Conservation (phyloP, 2,888 invertebrate genomes). For the Orthonevra nobilis region DNA sequence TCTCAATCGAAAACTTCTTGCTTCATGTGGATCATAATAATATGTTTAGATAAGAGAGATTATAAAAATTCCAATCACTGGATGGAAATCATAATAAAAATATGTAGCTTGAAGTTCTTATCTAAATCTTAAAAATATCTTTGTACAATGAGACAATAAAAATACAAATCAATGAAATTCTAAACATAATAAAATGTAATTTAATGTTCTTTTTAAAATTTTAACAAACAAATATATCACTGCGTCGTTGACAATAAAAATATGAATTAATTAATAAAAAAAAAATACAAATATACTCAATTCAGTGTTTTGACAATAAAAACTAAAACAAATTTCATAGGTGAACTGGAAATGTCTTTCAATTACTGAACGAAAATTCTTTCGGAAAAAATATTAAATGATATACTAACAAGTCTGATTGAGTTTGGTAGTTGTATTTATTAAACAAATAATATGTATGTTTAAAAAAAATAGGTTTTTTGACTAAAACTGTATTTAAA, state of each 20-base stretch:
- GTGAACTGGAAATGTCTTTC: constrained; percentile 11
- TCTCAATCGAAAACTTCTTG: too few species aligned
- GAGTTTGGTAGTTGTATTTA: constrained; percentile 51
- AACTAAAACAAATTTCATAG: constrained; percentile 5
- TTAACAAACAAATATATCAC: constrained; percentile 46
- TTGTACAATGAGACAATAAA: constrained; percentile 42
- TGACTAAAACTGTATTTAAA: constrained; percentile 22
- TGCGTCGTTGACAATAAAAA: constrained; percentile 67
- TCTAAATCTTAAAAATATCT: too few species aligned
- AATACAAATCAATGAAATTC: too few species aligned
- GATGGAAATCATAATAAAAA: too few species aligned
- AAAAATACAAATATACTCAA: constrained; percentile 20
- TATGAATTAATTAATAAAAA: constrained; percentile 8
- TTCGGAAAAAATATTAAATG: background rate
- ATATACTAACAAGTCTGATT: constrained; percentile 44
- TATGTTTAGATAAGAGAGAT: too few species aligned
- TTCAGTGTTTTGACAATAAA: constrained; percentile 55
- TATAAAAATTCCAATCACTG: too few species aligned
- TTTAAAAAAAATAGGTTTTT: constrained; percentile 7
- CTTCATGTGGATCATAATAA: too few species aligned
- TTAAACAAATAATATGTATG: constrained; percentile 9
- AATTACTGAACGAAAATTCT: constrained; percentile 7
- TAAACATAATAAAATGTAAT: too few species aligned
- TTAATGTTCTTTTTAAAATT: constrained; percentile 17
- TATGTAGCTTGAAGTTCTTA: too few species aligned